These are phyloP conservation scores for Epizoanthus illoricatus DNA, from an alignment of 92 coral and sea anemone genomes.

Conservation along the genomic window DNA sequence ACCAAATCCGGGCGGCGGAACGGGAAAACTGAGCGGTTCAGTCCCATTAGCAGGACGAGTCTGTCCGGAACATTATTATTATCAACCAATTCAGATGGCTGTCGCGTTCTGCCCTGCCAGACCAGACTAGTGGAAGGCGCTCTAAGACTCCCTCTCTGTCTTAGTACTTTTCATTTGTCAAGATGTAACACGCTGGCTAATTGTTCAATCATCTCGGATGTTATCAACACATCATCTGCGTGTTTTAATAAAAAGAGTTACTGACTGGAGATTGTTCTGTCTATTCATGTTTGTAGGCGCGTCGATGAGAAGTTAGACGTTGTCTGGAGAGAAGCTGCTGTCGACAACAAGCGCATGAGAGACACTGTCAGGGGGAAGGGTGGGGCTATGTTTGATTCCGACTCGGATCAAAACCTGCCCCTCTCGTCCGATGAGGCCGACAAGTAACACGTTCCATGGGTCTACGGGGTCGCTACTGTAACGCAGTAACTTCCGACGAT, in stretches of 20 bases:
- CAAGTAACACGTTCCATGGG: not conserved
- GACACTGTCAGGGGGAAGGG: slow-evolving; percentile 62
- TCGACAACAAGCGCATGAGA: slow-evolving; percentile 73
- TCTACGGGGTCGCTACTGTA: not conserved
- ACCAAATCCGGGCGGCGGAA: too few relatives aligned
- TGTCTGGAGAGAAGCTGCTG: slow-evolving; percentile 80
- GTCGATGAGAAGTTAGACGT: slow-evolving; percentile 83
- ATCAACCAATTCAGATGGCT: too few relatives aligned
- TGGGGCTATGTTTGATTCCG: slow-evolving; percentile 69
- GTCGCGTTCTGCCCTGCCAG: too few relatives aligned
- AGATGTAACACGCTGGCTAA: too few relatives aligned
- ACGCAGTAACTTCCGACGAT: not conserved
- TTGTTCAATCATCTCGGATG: too few relatives aligned
- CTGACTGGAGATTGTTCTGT: not conserved
- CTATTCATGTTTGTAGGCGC: slow-evolving; percentile 46
- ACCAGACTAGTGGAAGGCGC: too few relatives aligned
- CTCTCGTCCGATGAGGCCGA: slow-evolving; percentile 68
- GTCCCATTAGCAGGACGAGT: too few relatives aligned
- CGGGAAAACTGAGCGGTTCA: too few relatives aligned
- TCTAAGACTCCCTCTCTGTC: too few relatives aligned
- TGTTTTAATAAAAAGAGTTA: not conserved
- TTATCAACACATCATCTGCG: too few relatives aligned
- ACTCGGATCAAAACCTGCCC: slow-evolving; percentile 64
- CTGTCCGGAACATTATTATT: too few relatives aligned
- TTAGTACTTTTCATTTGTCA: too few relatives aligned